phyloP scores from a whole-genome alignment of 1,140 invertebrate species.

The Pygmarrhopalites habei region DNA sequence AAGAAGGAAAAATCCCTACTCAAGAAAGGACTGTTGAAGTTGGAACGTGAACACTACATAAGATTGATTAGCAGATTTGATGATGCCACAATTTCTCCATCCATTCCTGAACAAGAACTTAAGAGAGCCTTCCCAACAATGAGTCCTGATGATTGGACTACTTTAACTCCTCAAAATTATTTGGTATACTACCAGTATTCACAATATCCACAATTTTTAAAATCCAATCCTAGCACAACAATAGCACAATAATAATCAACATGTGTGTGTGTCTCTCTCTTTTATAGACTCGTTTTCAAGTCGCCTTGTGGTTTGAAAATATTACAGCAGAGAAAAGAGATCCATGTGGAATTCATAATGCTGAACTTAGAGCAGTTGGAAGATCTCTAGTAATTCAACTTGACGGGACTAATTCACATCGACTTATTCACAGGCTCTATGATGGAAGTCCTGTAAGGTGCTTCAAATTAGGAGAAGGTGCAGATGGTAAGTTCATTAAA shows the following conservation, averaged over 20 bases:
- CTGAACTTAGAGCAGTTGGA: slow-evolving; percentile 57
- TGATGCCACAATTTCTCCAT: too few species aligned
- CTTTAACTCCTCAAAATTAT: neutral
- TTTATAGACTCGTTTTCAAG: slow-evolving; percentile 51
- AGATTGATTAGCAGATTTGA: slow-evolving; percentile 13
- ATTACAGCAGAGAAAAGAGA: slow-evolving; percentile 56
- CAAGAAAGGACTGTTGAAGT: too few species aligned
- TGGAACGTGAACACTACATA: too few species aligned
- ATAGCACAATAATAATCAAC: too few species aligned
- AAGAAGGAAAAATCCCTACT: slow-evolving; percentile 49
- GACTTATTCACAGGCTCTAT: slow-evolving; percentile 75
- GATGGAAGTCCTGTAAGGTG: slow-evolving; percentile 65
- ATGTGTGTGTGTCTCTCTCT: too few species aligned
- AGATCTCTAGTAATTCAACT: slow-evolving; percentile 57
- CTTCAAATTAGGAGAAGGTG: too few species aligned
- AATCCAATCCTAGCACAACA: too few species aligned
- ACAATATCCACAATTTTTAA: too few species aligned
- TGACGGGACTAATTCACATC: slow-evolving; percentile 72
- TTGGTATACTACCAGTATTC: neutral
- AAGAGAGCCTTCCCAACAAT: neutral
- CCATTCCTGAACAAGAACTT: too few species aligned
- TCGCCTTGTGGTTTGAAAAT: slow-evolving; percentile 72
- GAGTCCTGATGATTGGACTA: neutral
- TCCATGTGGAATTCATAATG: slow-evolving; percentile 58
- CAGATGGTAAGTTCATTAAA: too few species aligned